Conservation (phyloP, 2,888 invertebrate genomes). For the Ennomos erosarius region DNA sequence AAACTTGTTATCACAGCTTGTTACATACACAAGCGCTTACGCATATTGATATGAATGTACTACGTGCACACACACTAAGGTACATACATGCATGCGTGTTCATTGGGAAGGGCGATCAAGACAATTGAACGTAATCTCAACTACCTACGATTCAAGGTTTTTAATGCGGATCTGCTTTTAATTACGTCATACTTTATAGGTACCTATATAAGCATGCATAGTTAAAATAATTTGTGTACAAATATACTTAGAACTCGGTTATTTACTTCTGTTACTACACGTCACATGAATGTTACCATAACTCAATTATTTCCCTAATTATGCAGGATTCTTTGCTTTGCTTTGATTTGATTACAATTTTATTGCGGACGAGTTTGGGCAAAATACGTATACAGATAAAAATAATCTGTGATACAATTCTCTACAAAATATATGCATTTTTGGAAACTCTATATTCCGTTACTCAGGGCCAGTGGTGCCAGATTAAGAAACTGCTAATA, state of each 20-base stretch:
- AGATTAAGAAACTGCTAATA: too few relatives aligned
- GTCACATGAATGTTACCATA: too few relatives aligned
- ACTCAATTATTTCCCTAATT: too few relatives aligned
- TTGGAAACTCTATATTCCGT: too few relatives aligned
- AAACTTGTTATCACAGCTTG: conserved; percentile 3
- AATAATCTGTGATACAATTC: too few relatives aligned
- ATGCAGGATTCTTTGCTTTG: too few relatives aligned
- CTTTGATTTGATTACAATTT: too few relatives aligned
- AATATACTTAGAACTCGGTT: conserved; percentile 45
- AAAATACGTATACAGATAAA: too few relatives aligned
- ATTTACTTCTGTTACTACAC: not conserved
- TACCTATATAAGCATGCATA: conserved; percentile 60
- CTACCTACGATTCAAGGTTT: conserved; percentile 65
- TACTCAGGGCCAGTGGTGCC: too few relatives aligned
- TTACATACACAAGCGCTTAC: conserved; percentile 20
- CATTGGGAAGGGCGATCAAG: conserved; percentile 54
- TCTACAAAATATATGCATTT: too few relatives aligned
- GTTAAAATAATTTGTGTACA: conserved; percentile 45
- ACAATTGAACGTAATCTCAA: conserved; percentile 52
- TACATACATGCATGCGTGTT: conserved; percentile 41
- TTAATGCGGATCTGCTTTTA: conserved; percentile 61
- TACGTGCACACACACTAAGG: conserved; percentile 35
- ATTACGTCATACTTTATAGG: conserved; percentile 66
- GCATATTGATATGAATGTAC: conserved; percentile 34
- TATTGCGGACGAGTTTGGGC: too few relatives aligned